Percentiles rank a stretch among this genome's conserved stretches.
Evolutionary conservation across 64 coral and sea anemone genomes (phyloP).

Genomic region (Montipora efflorescens): DNA sequence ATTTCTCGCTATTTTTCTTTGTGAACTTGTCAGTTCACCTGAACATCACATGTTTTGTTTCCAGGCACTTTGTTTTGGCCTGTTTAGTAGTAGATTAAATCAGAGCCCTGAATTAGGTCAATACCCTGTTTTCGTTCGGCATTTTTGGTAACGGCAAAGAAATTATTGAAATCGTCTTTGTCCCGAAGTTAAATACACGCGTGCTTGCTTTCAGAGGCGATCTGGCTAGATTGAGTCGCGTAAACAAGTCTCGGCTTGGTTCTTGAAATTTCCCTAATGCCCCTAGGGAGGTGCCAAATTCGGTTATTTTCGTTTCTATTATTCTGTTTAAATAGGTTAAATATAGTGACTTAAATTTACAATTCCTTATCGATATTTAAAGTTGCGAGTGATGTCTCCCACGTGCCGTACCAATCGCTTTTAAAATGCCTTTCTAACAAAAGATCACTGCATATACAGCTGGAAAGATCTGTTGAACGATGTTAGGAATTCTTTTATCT

Average conservation of each 20-base stretch:
- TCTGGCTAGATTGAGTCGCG: not conserved
- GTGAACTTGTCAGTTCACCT: too few species aligned
- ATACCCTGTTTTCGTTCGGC: too few species aligned
- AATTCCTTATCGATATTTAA: constrained; percentile 38
- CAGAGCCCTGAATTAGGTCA: too few species aligned
- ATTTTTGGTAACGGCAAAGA: not conserved
- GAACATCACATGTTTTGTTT: too few species aligned
- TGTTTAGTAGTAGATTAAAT: too few species aligned
- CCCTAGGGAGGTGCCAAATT: constrained; percentile 32
- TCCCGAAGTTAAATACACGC: not conserved
- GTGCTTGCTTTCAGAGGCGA: not conserved
- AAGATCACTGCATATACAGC: not conserved
- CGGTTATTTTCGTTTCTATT: constrained; percentile 44
- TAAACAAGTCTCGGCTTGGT: not conserved
- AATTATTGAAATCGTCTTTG: not conserved
- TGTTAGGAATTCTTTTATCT: constrained; percentile 35
- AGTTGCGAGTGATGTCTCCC: constrained; percentile 40
- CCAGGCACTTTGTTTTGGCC: too few species aligned
- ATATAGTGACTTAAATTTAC: constrained; percentile 40
- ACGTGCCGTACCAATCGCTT: constrained; percentile 37
- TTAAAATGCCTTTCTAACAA: not conserved
- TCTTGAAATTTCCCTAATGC: not conserved
- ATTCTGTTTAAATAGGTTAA: constrained; percentile 35
- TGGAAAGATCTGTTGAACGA: not conserved
- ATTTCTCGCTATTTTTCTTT: too few species aligned